Evolutionary conservation across 2,888 invertebrate genomes (phyloP).

Genomic region (Callinectes sapidus): DNA sequence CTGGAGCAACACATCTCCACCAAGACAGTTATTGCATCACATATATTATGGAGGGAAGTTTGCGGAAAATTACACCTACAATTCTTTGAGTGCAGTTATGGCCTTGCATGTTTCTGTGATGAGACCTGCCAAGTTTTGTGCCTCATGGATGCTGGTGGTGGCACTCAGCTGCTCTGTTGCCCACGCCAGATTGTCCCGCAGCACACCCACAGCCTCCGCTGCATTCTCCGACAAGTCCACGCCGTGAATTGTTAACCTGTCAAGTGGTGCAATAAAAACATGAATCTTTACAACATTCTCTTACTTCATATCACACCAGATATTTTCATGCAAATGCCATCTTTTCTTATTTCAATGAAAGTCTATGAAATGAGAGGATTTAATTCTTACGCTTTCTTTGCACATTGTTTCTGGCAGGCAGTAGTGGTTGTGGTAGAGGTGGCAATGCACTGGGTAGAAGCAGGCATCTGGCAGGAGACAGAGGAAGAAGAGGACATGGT

Average conservation of each 20-base stretch:
- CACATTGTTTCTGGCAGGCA: not conserved
- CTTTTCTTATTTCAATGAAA: not conserved
- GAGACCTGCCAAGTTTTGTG: constrained; percentile 50
- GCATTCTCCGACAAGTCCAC: constrained; percentile 47
- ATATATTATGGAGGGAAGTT: not conserved
- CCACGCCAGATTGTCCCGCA: constrained; percentile 59
- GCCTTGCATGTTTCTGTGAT: constrained; percentile 62
- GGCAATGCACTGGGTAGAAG: not conserved
- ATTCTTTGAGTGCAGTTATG: constrained; percentile 52
- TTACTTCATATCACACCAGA: not conserved
- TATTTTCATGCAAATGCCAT: not conserved
- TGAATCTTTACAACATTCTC: not conserved
- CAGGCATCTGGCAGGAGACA: not conserved
- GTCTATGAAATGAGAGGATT: not conserved
- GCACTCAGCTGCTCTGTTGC: constrained; percentile 49
- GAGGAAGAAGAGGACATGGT: not conserved
- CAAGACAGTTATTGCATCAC: not conserved
- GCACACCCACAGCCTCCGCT: constrained; percentile 27
- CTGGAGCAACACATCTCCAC: not conserved
- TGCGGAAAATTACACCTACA: not conserved
- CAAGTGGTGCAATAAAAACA: not conserved
- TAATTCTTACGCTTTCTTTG: constrained; percentile 10
- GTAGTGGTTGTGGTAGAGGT: not conserved
- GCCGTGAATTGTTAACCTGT: constrained; percentile 50
- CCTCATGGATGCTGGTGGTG: constrained; percentile 57